Percentiles rank a stretch among this genome's conserved stretches.
Conservation (phyloP, 2,888 invertebrate species). For the Matsumyia berberina region DNA sequence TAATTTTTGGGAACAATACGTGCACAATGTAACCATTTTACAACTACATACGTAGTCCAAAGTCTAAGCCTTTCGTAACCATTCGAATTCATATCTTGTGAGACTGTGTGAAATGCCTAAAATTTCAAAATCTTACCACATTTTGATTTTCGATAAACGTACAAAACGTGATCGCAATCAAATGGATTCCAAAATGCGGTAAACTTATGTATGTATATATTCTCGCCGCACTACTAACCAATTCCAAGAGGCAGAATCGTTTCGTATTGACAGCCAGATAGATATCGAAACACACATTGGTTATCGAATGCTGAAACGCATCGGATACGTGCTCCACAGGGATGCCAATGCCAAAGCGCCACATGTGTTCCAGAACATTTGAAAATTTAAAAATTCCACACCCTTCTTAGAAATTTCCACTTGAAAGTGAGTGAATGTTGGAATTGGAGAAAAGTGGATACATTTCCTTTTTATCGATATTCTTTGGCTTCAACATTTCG, state of each 20-base stretch:
- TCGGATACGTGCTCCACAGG: neutral
- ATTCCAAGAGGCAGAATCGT: slow-evolving; percentile 4
- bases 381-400: slow-evolving; percentile 18
- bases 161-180: slow-evolving; percentile 29
- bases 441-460: neutral
- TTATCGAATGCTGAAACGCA: slow-evolving; percentile 17
- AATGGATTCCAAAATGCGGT: slow-evolving; percentile 19
- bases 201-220: neutral
- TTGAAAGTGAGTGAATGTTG: neutral
- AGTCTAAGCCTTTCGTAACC: no score
- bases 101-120: slow-evolving; percentile 1
- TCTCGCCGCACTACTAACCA: neutral
- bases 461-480: neutral
- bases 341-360: neutral
- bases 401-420: slow-evolving; percentile 3
- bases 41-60: no score
- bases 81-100: neutral
- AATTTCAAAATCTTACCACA: slow-evolving; percentile 8
- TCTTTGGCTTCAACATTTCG: neutral
- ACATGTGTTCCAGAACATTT: slow-evolving; percentile 25
- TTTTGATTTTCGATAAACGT: slow-evolving; percentile 32
- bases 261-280: slow-evolving; percentile 30
- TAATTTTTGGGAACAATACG: no score
- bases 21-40: no score
- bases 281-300: neutral